phyloP scores from a whole-genome alignment of 2,113 vertebrate genomes.

The Charadrius vociferus region DNA sequence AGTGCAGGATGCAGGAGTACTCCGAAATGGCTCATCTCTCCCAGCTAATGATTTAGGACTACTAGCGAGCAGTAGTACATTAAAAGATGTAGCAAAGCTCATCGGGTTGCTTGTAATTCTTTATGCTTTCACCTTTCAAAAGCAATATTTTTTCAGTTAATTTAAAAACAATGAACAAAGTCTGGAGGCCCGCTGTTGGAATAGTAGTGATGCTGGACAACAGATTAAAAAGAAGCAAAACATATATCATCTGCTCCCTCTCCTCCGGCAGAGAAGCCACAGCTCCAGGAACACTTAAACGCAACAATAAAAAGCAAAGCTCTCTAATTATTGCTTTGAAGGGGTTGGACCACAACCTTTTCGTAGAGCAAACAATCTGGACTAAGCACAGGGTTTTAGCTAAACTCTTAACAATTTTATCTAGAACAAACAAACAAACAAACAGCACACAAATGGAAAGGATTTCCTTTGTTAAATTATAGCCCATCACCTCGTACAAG shows the following conservation, averaged over 20 bases:
- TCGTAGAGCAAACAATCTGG: neutral
- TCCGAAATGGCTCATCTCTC: neutral
- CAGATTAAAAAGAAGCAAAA: slow-evolving; percentile 35
- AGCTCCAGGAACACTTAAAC: neutral
- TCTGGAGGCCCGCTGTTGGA: neutral
- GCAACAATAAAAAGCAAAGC: neutral
- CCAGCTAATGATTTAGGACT: neutral
- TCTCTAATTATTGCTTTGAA: neutral
- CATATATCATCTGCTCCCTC: neutral
- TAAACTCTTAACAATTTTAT: slow-evolving; percentile 3
- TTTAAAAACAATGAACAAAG: slow-evolving; percentile 26
- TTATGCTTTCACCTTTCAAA: slow-evolving; percentile 37
- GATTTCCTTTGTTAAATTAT: neutral
- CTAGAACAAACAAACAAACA: slow-evolving; percentile 1
- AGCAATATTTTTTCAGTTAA: slow-evolving; percentile 9
- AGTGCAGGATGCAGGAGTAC: neutral
- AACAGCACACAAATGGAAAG: neutral
- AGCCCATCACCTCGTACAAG: neutral
- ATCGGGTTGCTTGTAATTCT: neutral
- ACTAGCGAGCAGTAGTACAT: neutral
- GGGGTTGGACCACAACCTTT: neutral
- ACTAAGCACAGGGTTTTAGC: neutral
- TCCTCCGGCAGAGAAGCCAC: neutral
- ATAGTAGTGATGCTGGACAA: neutral
- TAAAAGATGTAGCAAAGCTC: neutral